phyloP scores from a whole-genome alignment of 2,888 invertebrate species.

The Malacosoma neustria region DNA sequence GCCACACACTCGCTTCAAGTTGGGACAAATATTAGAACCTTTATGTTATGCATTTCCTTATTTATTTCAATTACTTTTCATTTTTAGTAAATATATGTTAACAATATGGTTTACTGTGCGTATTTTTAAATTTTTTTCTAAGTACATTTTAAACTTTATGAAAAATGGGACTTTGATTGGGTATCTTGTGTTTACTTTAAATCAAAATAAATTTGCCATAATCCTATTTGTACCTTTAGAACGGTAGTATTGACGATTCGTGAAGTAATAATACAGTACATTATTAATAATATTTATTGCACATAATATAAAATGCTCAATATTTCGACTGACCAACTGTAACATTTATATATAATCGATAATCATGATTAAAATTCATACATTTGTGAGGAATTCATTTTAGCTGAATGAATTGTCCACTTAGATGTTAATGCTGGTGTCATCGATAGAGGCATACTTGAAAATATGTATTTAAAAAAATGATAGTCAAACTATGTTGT shows the following conservation, averaged over 20 bases:
- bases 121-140: too few relatives aligned
- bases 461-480: neutral
- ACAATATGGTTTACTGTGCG: too few relatives aligned
- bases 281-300: constrained; percentile 38
- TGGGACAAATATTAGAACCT: too few relatives aligned
- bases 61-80: too few relatives aligned
- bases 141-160: too few relatives aligned
- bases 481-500: too few relatives aligned
- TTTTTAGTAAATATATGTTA: too few relatives aligned
- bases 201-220: neutral
- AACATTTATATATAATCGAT: constrained; percentile 52
- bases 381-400: constrained; percentile 7
- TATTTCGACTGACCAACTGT: constrained; percentile 72
- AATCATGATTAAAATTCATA: constrained; percentile 17
- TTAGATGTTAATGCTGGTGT: neutral
- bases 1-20: too few relatives aligned
- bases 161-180: neutral
- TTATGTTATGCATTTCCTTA: too few relatives aligned
- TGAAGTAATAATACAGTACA: constrained; percentile 61
- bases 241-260: constrained; percentile 51
- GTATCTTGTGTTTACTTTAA: neutral
- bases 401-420: neutral
- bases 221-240: constrained; percentile 30
- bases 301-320: constrained; percentile 55
- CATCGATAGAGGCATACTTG: neutral